Base-by-base conservation (phyloP, 2,113 vertebrate genomes). In the Lonchura striata region DNA sequence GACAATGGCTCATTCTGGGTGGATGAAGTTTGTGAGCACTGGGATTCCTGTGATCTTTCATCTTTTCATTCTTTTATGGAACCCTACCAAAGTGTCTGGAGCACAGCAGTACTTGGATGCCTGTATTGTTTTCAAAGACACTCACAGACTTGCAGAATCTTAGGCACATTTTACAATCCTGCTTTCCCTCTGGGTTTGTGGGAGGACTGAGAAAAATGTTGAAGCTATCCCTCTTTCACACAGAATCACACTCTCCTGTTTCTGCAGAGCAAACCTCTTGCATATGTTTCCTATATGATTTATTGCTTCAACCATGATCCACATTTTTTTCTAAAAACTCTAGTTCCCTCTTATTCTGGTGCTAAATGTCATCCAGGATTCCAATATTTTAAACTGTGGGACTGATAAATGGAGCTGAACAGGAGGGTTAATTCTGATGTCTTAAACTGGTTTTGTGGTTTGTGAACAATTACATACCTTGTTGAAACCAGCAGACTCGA, bases 81-180 rank as follows among this genome's bases (percentile, higher is more conserved):
- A 44, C 42, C n/a, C 52, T 63, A 59, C 63, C 57, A 56, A 56
- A 31, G 24, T n/a, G 35, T 89, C 88, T 66, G 78, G 56, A 96
- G 50, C 61, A 61, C n/a, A 64, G 61, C 41, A n/a, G 46, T 17
- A 2, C 65, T 70, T 82, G 68, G 11, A 53, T 41, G 49, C 49
- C 37, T 68, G 7, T 17, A 82, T 89, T 97, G 50, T 96, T 97
- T 95, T 88, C 66, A 93, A 82, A 85, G 82, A 21, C 23, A 15
- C 6, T 86, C 72, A 35, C n/a, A 89, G 39, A 87, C 79, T 56
- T 87, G 28, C 65, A 72, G 82, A 85, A 65, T 31, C 18, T 49
- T 13, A 72, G 17, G 49, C 41, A 49, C 3, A 41, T 64, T 80
- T 91, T 57, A 24, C 22, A 64, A 18, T 24, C 16, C 28, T 49